Percentiles rank a stretch among this genome's conserved stretches.
phyloP scores from a whole-genome alignment of 2,113 vertebrate genomes.

The Syngnathus typhle region DNA sequence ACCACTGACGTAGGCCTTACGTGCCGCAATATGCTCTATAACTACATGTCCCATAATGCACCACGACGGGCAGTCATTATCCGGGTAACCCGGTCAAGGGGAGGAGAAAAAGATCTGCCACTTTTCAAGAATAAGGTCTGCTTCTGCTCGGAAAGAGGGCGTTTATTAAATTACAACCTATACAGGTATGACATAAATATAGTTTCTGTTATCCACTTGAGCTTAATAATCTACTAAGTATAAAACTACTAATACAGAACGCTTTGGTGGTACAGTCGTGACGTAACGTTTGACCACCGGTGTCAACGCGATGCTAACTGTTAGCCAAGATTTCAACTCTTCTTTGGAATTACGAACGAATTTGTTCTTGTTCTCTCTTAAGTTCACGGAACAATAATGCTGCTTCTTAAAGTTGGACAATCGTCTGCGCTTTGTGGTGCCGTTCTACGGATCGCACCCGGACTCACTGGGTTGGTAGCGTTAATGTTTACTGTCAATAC shows the following conservation, averaged over 20 bases:
- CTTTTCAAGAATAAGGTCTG: too few species aligned
- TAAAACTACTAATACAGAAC: background rate
- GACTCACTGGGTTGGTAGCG: constrained; percentile 50
- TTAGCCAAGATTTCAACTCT: background rate
- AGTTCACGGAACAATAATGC: constrained; percentile 46
- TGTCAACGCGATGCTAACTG: background rate
- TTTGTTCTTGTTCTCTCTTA: background rate
- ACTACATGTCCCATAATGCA: background rate
- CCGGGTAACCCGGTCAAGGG: background rate
- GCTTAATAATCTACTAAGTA: background rate
- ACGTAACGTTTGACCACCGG: background rate
- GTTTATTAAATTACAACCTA: background rate
- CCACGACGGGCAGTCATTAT: background rate
- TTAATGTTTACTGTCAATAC: background rate
- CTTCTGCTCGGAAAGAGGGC: background rate
- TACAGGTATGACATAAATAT: background rate
- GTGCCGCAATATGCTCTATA: too few species aligned
- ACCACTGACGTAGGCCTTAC: too few species aligned
- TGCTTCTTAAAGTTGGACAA: constrained; percentile 63
- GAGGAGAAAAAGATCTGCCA: background rate
- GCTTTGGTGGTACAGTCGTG: background rate
- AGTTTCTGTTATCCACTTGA: background rate
- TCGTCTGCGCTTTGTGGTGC: constrained; percentile 52
- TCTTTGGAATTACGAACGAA: background rate
- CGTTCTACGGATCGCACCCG: constrained; percentile 44